Percentiles rank a stretch among this genome's conserved stretches.
phyloP scores from a whole-genome alignment of 1,140 invertebrate genomes.

The Panagrolaimus sp. region DNA sequence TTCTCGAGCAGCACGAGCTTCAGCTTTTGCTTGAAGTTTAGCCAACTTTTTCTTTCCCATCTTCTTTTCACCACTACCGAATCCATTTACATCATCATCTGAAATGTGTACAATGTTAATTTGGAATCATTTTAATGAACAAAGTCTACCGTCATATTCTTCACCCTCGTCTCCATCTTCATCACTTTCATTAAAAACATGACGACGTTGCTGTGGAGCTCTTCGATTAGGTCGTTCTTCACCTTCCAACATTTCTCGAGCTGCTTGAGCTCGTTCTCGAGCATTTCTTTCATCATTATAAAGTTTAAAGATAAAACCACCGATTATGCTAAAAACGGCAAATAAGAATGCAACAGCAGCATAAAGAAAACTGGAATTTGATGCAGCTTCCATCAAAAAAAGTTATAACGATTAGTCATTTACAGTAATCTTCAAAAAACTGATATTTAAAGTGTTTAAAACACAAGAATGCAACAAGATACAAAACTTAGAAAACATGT shows the following conservation, averaged over 20 bases:
- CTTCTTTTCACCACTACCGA: constrained; percentile 33
- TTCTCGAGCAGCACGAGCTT: constrained; percentile 50
- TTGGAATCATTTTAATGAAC: not conserved
- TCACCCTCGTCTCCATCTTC: constrained; percentile 1
- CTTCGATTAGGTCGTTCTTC: not conserved
- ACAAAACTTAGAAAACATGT: not conserved
- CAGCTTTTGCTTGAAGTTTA: constrained; percentile 55
- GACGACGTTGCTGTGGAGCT: constrained; percentile 6
- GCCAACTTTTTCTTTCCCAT: constrained; percentile 57
- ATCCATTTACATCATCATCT: not conserved
- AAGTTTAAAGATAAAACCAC: constrained; percentile 34
- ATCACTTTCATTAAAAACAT: not conserved
- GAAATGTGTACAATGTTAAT: not conserved
- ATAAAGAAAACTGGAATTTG: constrained; percentile 6
- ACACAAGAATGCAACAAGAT: not conserved
- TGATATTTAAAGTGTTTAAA: not conserved
- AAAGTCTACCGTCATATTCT: constrained; percentile 8
- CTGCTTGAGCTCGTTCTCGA: constrained; percentile 21
- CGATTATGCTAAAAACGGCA: constrained; percentile 19
- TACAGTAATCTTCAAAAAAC: not conserved
- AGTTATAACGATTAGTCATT: not conserved
- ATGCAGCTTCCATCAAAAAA: not conserved
- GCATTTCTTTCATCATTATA: constrained; percentile 40
- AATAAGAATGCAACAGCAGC: constrained; percentile 20
- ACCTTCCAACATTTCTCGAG: constrained; percentile 25